Evolutionary conservation across 92 coral and sea anemone genomes (phyloP), one percentile per base, ranked within the genome.

Genomic region (Diadumene lineata): DNA sequence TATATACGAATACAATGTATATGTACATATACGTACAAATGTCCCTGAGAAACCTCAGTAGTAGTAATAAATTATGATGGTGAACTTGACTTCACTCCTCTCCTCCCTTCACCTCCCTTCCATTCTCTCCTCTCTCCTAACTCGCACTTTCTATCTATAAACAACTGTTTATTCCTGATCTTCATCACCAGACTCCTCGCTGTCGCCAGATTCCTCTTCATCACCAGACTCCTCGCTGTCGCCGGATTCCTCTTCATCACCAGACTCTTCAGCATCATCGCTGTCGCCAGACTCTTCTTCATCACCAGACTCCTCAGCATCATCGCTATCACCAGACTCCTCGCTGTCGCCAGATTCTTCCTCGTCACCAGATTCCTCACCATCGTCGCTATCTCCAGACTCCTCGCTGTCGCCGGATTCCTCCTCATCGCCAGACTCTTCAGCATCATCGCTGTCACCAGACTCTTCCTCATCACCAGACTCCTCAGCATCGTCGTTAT

Each of bases 11-110:
- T 64, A 64, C 13, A 4, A 34, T n/a, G 28, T 18, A 30, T 6
- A 70, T 70, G 76, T 70, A 70, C 64, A 55, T n/a, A n/a, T 28
- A 53, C 16, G 64, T 70, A 55, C 76, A 70, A 77, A 51, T 25
- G 82, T 77, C 82, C 67, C 82, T 77, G 82, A 77, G 82, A 18
- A 24, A 70, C 19, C 73, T 77, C 82, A 77, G 74, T 55, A 77
- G 82, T 33, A n/a, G n/a, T 17, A 11, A 50, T 50, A 28, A 46
- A 22, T 70, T 34, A n/a, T 34, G 3, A 2, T 34, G n/a, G 1
- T 11, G n/a, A n/a, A 22, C 32, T 13, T 8, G 21, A 11, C 21
- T 66, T 32, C 30, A 4, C 15, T 61, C 30, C n/a, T n/a, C n/a
- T n/a, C n/a, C n/a, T n/a, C n/a, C n/a, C n/a, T n/a, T n/a, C n/a